These are phyloP conservation scores for Cylloceria caligata DNA, from an alignment of 2,888 invertebrate species.

Conservation along the genomic window DNA sequence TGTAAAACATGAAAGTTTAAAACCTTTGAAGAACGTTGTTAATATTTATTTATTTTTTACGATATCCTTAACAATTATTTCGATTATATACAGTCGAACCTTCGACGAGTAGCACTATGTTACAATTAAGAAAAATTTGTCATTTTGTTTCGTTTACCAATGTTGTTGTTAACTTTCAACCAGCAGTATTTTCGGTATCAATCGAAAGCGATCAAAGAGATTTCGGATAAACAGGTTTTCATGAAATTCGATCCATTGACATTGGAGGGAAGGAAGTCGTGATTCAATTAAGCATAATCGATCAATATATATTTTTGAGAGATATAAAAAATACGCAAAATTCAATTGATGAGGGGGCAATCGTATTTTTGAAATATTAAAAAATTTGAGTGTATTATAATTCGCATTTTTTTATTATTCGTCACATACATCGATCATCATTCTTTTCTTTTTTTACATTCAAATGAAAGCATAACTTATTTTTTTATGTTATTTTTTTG, in stretches of 20 bases:
- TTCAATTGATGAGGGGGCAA: too few species aligned
- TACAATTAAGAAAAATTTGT: too few species aligned
- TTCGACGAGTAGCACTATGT: neutral
- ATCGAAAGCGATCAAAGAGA: too few species aligned
- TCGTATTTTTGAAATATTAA: neutral
- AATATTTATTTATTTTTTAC: neutral
- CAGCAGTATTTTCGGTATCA: too few species aligned
- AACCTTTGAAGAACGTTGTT: neutral
- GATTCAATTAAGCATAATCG: too few species aligned
- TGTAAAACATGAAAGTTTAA: neutral
- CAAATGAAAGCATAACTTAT: neutral
- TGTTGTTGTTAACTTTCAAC: too few species aligned
- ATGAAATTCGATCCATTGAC: too few species aligned
- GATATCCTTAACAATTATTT: neutral
- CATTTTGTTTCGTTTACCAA: too few species aligned
- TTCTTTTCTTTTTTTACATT: neutral
- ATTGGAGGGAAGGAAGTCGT: too few species aligned
- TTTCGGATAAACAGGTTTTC: too few species aligned
- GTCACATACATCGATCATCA: neutral
- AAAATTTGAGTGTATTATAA: neutral
- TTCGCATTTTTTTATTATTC: conserved; percentile 1
- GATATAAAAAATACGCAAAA: too few species aligned
- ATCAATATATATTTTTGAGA: too few species aligned
- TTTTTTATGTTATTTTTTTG: conserved; percentile 63
- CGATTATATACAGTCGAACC: neutral